Evolutionary conservation across 53 echinoderm and acorn worm species (phyloP), one percentile per base, ranked within the genome.

Genomic region (Paracentrotus lividus): DNA sequence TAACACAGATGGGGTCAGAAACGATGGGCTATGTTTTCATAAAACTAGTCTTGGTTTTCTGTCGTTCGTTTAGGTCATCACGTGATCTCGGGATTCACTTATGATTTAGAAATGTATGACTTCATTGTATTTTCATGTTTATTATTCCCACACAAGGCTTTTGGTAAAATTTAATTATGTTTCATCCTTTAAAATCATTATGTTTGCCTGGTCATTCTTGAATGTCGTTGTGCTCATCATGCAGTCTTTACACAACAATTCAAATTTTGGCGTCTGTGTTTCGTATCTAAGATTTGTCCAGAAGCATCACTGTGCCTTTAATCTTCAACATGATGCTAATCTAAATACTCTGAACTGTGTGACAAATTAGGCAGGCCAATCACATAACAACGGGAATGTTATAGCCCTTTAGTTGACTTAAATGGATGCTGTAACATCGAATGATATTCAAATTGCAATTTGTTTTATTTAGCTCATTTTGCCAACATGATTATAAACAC

Each of bases 1-100:
- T 89, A 61, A 14, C 44, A 64, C 43, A 64, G 89, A 57, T 89
- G 64, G 64, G 89, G 55, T 89, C 89, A 89, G 45, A 64, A 42
- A 89, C 44, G 21, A 16, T 23, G 65, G n/a, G 4, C 43, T 89
- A 40, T 89, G 89, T 89, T 89, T 89, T 89, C 65, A 64, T 89
- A 89, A 24, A 65, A 27, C 24, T 89, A 89, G 89, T 61, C 89
- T 89, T 33, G 24, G 24, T 5, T 26, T 33, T 42, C 89, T 64
- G 89, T 64, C 89, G 89, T 89, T 89, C n/a, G 36, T 40, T 72
- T 40, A 38, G 16, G 26, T 24, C 26, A 24, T 61, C 8, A 8
- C 18, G 36, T 34, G 6, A 16, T 12, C 7, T 3, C 4, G 38
- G 12, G 38, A 69, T 4, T 40, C 72, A 72, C 18, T 32, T 13